Base-by-base conservation (phyloP, 2,113 vertebrate species). In the Nerophis ophidion region DNA sequence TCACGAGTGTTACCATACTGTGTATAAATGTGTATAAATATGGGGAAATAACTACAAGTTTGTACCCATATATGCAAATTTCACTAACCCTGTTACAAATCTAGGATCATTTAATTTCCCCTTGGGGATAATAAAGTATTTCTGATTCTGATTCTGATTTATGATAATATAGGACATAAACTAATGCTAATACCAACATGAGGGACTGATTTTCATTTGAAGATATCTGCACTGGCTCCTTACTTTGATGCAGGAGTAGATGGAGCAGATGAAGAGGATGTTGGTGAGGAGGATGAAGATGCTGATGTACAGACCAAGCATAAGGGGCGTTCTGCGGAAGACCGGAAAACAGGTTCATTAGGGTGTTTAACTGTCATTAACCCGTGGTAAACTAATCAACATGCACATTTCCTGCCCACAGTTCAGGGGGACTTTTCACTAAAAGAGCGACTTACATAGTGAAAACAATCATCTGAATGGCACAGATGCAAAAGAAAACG, bases 221-320 rank as follows among this genome's bases (percentile, higher is more conserved):
- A 61, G 58, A 70, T 55, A 71, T 63, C 72, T 68, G 4, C 40
- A 57, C 14, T 63, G 51, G 51, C 55, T 86, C 88, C 93, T 79
- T 81, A 98, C 96, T 65, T 93, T 91, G 68, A 95, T 76, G 34
- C 96, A 98, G 81, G 95, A 95, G 80, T 96, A 96, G 74, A 96
- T 87, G 48, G 92, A 91, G 19, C 93, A 98, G 76, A 93, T 80
- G 66, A 98, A 93, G 80, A 96, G 89, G 54, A 93, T 91, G 83
- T 85, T 72, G 64, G 82, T 65, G 17, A 97, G 83, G 77, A 97
- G 88, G 79, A 97, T 66, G 79, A 97, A 95, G 85, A 93, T 83
- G 48, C 86, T 77, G 46, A 92, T 74, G 52, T 93, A 95, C 74
- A 94, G 77, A 1, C 92, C 93, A 8, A 95, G 84, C 91, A 95